These are phyloP conservation scores for Drosophila insularis DNA, from an alignment of 1,140 invertebrate genomes.

Conservation along the genomic window DNA sequence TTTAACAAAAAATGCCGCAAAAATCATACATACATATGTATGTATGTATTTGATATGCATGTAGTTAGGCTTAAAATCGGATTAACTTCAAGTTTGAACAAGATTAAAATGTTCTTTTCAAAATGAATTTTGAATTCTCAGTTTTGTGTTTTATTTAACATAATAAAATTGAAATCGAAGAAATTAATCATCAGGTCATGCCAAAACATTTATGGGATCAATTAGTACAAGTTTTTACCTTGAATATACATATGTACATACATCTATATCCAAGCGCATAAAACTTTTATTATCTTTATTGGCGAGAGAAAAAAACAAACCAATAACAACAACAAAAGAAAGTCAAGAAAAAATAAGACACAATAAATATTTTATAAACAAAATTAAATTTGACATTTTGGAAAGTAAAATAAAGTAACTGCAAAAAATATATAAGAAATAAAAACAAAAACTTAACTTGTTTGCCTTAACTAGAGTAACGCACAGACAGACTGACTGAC, in stretches of 20 bases:
- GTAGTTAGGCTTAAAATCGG: no score
- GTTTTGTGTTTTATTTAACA: background rate
- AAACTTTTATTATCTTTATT: background rate
- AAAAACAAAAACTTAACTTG: conserved; percentile 56
- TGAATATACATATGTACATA: background rate
- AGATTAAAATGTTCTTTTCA: no score
- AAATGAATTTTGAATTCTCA: no score
- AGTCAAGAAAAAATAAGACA: background rate
- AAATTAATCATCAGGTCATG: conserved; percentile 9
- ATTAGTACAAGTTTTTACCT: conserved; percentile 2
- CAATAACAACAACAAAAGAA: background rate
- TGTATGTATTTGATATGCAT: no score
- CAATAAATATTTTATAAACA: conserved; percentile 12
- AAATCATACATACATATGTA: no score
- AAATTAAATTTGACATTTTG: conserved; percentile 62
- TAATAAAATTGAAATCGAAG: background rate
- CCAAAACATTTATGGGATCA: conserved; percentile 5
- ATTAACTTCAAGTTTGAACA: no score
- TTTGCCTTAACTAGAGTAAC: conserved; percentile 62
- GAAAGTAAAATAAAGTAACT: conserved; percentile 50
- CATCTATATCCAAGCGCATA: no score
- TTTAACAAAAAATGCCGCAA: no score
- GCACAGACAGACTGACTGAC: conserved; percentile 10
- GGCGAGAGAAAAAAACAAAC: background rate
- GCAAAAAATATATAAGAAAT: conserved; percentile 3